Evolutionary conservation across 2,113 vertebrate species (phyloP).

Genomic region (Xenopus borealis): DNA sequence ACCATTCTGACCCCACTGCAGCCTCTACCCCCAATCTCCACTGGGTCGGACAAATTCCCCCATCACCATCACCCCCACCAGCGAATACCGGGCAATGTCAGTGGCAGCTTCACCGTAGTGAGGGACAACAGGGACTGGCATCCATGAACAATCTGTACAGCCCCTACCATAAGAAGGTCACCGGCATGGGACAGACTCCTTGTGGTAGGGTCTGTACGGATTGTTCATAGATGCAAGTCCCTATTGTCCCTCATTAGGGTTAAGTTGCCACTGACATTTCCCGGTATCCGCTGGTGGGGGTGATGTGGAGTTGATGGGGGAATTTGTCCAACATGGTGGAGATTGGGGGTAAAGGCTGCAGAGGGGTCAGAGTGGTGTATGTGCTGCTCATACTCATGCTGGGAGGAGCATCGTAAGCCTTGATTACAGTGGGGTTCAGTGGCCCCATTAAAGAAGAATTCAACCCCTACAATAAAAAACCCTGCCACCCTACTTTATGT

Average conservation of each 20-base stretch:
- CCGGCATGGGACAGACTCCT: slow-evolving; percentile 90
- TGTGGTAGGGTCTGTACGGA: slow-evolving; percentile 91
- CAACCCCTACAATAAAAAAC: too few relatives aligned
- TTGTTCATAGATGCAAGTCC: slow-evolving; percentile 93
- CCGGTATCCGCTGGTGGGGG: slow-evolving; percentile 83
- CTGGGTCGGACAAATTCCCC: slow-evolving; percentile 87
- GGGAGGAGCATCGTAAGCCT: too few relatives aligned
- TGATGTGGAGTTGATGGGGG: slow-evolving; percentile 73
- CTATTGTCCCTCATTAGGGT: slow-evolving; percentile 93
- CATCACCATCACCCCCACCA: slow-evolving; percentile 76
- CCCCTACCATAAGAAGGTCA: slow-evolving; percentile 91
- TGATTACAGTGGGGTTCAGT: too few relatives aligned
- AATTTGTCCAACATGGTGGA: slow-evolving; percentile 92
- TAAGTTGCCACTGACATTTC: slow-evolving; percentile 93
- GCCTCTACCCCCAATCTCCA: slow-evolving; percentile 90
- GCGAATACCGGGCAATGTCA: slow-evolving; percentile 87
- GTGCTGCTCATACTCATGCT: too few relatives aligned
- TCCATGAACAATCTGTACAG: slow-evolving; percentile 95
- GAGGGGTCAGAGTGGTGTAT: slow-evolving; percentile 89
- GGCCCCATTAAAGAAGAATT: too few relatives aligned
- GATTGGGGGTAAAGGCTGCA: slow-evolving; percentile 92
- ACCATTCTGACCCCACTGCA: slow-evolving; percentile 93
- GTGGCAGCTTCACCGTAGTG: slow-evolving; percentile 95
- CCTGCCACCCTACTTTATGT: too few relatives aligned
- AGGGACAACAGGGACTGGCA: slow-evolving; percentile 87